Evolutionary conservation across 2,113 vertebrate species (phyloP), one percentile per base, ranked within the genome.

Genomic region (Salvator merianae): DNA sequence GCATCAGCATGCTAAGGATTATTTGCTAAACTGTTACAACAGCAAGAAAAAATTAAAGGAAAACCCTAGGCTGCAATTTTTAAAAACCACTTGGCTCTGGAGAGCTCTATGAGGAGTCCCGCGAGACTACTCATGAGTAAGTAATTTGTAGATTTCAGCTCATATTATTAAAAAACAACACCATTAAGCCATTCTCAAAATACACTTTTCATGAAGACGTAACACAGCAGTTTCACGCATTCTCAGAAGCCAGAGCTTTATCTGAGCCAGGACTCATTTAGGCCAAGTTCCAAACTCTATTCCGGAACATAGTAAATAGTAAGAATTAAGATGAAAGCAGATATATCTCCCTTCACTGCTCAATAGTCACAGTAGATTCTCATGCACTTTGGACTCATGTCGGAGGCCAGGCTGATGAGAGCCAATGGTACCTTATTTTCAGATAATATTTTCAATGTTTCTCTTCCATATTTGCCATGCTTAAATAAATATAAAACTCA

Each of bases 111-210:
- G 14, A 84, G 26, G 20, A 79, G 55, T 79, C 83, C 26, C 38
- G n/a, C 26, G 77, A 50, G 55, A 73, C 77, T 72, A 73, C 68
- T 79, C 55, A 47, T 65, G 20, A 36, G 75, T 77, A 79, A 72
- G 53, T 72, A 72, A 84, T 71, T 70, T 78, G 66, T 43, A 78
- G 53, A 79, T 79, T 85, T 79, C 59, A 72, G 55, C 30, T 55
- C 77, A 79, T 72, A 72, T 78, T 78, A 62, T 79, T 69, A 68
- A 55, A 77, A 28, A 59, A 7, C 38, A 73, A 63, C 38, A 50
- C 69, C 77, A 72, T 85, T 79, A 85, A 85, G 69, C 77, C 16
- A 73, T 47, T 65, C 43, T 65, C 53, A 85, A 79, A 85, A 79
- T 50, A 71, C 34, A 50, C 55, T 73, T 73, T 34, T 81, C 66